Evolutionary conservation across 1,140 invertebrate species (phyloP).

Genomic region (Centruroides sculpturatus): DNA sequence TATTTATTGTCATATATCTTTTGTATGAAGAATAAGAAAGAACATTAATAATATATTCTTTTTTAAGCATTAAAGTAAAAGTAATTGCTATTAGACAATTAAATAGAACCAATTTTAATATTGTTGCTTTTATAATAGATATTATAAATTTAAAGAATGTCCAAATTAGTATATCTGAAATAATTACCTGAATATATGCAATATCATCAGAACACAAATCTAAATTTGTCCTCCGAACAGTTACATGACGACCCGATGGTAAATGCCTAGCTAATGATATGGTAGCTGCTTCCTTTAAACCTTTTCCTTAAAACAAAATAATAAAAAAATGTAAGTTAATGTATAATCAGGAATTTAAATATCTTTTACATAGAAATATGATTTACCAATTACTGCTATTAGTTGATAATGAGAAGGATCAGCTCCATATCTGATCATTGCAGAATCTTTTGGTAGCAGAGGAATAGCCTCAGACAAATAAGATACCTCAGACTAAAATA

Average conservation of each 20-base stretch:
- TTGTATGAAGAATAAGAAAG: no score
- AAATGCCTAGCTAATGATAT: constrained; percentile 51
- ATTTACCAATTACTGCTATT: constrained; percentile 13
- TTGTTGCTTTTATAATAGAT: no score
- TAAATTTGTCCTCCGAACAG: constrained; percentile 57
- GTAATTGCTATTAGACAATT: no score
- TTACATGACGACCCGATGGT: constrained; percentile 48
- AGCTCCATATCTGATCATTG: constrained; percentile 22
- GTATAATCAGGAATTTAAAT: neutral
- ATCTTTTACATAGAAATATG: constrained; percentile 29
- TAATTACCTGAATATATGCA: constrained; percentile 44
- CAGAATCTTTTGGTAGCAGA: constrained; percentile 18
- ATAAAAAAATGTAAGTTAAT: neutral
- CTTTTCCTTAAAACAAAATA: constrained; percentile 33
- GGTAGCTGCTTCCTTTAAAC: constrained; percentile 47
- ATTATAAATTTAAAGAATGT: no score
- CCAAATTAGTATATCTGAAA: no score
- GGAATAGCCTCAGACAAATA: constrained; percentile 14
- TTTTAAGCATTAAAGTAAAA: no score
- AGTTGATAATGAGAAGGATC: constrained; percentile 25
- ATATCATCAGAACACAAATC: constrained; percentile 49
- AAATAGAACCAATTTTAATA: no score
- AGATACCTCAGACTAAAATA: neutral
- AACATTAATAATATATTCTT: no score
- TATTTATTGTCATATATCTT: no score